Evolutionary conservation across 2,797 vertebrate species (phyloP).

Genomic region (Lophotriccus pileatus): DNA sequence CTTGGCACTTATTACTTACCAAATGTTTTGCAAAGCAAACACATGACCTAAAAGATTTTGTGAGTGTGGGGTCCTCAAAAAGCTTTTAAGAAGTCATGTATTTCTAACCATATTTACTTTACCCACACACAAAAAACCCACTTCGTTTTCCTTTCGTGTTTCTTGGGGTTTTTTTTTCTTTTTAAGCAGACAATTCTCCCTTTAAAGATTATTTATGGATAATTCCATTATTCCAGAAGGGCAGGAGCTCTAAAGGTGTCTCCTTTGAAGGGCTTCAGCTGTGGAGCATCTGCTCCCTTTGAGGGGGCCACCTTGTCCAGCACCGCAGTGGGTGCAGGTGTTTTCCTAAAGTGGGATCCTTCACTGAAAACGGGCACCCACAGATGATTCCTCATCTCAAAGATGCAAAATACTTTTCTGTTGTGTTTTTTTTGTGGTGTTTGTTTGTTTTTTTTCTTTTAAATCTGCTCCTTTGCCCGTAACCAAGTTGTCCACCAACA

Average conservation of each 20-base stretch:
- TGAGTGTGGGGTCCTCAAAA: conserved; percentile 75
- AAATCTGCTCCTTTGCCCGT: neutral
- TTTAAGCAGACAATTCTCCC: conserved; percentile 48
- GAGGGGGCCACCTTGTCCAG: conserved; percentile 3
- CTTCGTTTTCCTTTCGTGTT: neutral
- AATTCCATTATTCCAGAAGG: conserved; percentile 52
- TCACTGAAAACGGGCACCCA: conserved; percentile 25
- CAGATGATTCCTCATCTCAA: neutral
- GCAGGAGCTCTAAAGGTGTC: conserved; percentile 68
- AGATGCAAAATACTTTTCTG: neutral
- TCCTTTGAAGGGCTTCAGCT: conserved; percentile 72
- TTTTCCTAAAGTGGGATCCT: neutral
- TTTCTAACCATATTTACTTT: conserved; percentile 77
- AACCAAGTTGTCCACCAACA: neutral
- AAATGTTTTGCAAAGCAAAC: conserved; percentile 83
- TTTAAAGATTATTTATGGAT: conserved; percentile 68
- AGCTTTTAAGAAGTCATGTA: conserved; percentile 75
- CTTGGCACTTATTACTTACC: conserved; percentile 78
- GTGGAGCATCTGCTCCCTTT: conserved; percentile 55
- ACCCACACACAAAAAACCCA: conserved; percentile 60
- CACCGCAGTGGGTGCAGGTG: neutral
- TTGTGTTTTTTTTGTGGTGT: neutral
- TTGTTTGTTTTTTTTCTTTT: neutral
- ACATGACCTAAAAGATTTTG: conserved; percentile 79
- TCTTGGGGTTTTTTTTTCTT: neutral